These are phyloP conservation scores for Homalodisca vitripennis DNA, from an alignment of 1,140 invertebrate genomes.

Conservation along the genomic window DNA sequence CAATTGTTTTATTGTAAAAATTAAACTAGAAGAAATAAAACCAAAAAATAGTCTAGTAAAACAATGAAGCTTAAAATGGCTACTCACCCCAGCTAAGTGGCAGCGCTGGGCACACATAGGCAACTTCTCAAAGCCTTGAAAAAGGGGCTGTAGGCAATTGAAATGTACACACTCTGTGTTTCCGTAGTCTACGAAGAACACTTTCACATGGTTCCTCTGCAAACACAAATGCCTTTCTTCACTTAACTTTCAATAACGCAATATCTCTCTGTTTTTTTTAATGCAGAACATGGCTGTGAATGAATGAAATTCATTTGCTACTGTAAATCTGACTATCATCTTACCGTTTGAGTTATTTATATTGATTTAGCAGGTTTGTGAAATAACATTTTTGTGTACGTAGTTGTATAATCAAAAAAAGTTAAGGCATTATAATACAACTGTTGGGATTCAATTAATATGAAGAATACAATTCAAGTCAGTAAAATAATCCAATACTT, in stretches of 20 bases:
- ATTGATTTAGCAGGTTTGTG: background rate
- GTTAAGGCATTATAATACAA: too few species aligned
- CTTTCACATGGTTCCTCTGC: background rate
- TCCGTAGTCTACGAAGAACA: background rate
- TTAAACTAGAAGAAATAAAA: background rate
- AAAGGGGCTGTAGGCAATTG: background rate
- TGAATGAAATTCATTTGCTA: background rate
- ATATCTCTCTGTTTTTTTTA: background rate
- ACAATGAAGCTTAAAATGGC: background rate
- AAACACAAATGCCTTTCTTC: background rate
- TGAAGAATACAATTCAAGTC: too few species aligned
- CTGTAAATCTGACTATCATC: background rate
- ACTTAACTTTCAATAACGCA: background rate
- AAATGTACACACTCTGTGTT: background rate
- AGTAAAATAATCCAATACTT: too few species aligned
- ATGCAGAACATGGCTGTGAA: background rate
- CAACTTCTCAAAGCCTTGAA: background rate
- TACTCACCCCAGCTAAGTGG: background rate
- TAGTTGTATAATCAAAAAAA: too few species aligned
- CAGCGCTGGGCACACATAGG: background rate
- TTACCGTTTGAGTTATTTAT: too few species aligned
- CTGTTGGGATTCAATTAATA: too few species aligned
- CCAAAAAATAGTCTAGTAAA: background rate
- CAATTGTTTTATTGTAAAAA: background rate
- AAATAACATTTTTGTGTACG: background rate